Evolutionary conservation across 2,888 invertebrate genomes (phyloP).

Genomic region (Eristalis pertinax): DNA sequence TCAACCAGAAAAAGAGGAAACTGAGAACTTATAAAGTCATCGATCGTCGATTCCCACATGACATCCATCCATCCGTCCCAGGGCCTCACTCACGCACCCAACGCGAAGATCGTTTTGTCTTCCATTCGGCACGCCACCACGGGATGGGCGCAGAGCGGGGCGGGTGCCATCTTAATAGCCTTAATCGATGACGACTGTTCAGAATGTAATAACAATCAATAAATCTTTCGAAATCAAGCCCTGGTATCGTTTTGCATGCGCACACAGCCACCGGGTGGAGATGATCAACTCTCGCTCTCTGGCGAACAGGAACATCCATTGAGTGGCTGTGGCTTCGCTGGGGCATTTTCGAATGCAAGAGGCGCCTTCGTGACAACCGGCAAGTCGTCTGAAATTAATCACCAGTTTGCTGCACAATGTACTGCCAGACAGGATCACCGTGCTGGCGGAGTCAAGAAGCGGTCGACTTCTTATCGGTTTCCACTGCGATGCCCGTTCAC

Average conservation of each 20-base stretch:
- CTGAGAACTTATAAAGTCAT: constrained; percentile 26
- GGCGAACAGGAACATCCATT: constrained; percentile 24
- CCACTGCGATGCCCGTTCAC: too few species aligned
- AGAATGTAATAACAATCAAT: constrained; percentile 66
- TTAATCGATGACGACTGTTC: constrained; percentile 71
- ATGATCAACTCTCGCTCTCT: constrained; percentile 45
- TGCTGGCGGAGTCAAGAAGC: not conserved
- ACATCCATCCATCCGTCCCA: constrained; percentile 57
- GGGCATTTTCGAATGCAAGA: constrained; percentile 50
- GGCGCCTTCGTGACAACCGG: constrained; percentile 70
- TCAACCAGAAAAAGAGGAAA: not conserved
- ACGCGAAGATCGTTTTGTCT: constrained; percentile 26
- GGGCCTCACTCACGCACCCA: constrained; percentile 19
- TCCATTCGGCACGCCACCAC: constrained; percentile 26
- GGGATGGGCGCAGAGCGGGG: not conserved
- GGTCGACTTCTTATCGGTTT: constrained; percentile 51
- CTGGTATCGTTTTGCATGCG: constrained; percentile 55
- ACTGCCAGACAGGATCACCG: constrained; percentile 47
- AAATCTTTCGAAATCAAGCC: constrained; percentile 65
- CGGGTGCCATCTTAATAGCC: constrained; percentile 58
- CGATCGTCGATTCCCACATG: constrained; percentile 60
- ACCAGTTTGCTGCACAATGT: constrained; percentile 41
- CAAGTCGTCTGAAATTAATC: constrained; percentile 69
- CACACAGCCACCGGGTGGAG: constrained; percentile 49
- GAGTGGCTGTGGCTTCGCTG: constrained; percentile 18